Evolutionary conservation across 2,888 invertebrate genomes (phyloP).

Genomic region (Ochlodes sylvanus): DNA sequence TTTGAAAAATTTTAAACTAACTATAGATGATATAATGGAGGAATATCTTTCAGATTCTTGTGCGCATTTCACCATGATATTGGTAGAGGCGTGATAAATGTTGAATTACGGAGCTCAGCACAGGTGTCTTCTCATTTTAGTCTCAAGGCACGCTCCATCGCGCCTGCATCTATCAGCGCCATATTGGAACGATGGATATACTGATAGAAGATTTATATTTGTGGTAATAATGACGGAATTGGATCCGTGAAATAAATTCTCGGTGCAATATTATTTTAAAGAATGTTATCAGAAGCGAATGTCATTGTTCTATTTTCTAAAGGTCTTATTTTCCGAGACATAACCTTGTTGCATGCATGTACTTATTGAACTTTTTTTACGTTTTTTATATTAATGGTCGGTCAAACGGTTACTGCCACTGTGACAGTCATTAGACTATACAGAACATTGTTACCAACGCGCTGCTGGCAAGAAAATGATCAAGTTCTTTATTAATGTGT

Average conservation of each 20-base stretch:
- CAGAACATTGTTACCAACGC: no score
- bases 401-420: no score
- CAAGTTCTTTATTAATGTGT: no score
- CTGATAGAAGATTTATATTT: conserved; percentile 19
- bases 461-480: no score
- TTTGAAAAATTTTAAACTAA: no score
- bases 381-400: no score
- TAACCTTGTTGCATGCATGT: no score
- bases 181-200: conserved; percentile 36
- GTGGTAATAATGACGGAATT: background rate
- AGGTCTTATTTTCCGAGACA: no score
- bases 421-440: no score
- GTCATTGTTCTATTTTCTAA: no score
- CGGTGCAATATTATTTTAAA: background rate
- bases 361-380: no score
- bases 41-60: conserved; percentile 13
- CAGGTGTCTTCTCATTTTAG: conserved; percentile 37
- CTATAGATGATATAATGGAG: background rate
- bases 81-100: conserved; percentile 37
- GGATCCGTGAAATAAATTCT: background rate
- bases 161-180: conserved; percentile 37
- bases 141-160: conserved; percentile 34
- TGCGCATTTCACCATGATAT: conserved; percentile 17
- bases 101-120: conserved; percentile 34
- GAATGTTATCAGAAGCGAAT: no score